Evolutionary conservation across 2,888 invertebrate species (phyloP).

Genomic region (Pristionchus exspectatus): DNA sequence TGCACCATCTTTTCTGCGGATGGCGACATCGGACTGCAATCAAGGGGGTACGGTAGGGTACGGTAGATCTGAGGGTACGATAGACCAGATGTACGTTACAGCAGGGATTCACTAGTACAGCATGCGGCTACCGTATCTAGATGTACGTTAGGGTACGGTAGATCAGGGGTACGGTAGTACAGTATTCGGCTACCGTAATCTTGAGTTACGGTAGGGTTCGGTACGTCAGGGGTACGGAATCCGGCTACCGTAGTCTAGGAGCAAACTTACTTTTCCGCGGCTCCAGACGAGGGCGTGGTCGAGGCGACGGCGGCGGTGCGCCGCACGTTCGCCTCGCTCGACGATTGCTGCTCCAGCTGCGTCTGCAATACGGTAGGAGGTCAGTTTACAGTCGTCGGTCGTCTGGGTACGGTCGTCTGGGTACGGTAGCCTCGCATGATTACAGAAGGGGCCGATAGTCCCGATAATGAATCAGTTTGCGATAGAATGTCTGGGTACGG

Average conservation of each 20-base stretch:
- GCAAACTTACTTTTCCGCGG: too few relatives aligned
- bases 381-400: neutral
- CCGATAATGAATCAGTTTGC: neutral
- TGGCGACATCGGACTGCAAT: neutral
- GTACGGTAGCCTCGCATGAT: neutral
- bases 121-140: neutral
- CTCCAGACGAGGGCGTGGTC: too few relatives aligned
- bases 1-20: neutral
- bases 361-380: neutral
- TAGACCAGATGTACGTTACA: neutral
- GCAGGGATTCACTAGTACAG: neutral
- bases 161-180: neutral
- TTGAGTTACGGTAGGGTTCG: neutral
- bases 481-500: neutral
- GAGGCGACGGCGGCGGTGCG: too few relatives aligned
- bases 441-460: neutral
- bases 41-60: neutral
- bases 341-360: too few relatives aligned
- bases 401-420: neutral
- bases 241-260: neutral
- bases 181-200: neutral
- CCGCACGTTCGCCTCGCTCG: too few relatives aligned
- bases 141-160: neutral
- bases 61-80: neutral
- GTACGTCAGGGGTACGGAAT: neutral